Evolutionary conservation across 2,797 vertebrate species (phyloP).

Genomic region (Coreius guichenoti): DNA sequence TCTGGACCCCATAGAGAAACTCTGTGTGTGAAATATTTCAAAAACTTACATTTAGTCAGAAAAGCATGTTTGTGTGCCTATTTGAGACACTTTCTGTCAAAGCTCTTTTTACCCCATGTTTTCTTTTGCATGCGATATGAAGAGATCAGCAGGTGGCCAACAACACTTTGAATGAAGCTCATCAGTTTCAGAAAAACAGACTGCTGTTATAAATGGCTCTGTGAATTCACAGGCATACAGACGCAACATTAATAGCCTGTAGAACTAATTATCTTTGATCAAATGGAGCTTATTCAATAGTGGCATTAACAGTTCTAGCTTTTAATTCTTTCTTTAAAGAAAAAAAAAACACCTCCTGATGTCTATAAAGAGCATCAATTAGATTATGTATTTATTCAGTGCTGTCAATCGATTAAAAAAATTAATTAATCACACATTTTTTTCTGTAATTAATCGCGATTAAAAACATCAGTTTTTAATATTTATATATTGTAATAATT

Average conservation of each 20-base stretch:
- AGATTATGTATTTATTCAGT: background rate
- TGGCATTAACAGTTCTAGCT: background rate
- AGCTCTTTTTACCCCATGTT: constrained; percentile 3
- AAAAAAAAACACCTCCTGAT: background rate
- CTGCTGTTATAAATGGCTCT: constrained; percentile 9
- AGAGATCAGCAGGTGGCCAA: constrained; percentile 33
- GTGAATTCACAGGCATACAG: background rate
- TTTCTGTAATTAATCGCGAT: too few relatives aligned
- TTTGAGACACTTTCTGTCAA: constrained; percentile 26
- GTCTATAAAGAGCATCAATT: background rate
- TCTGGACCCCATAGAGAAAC: background rate
- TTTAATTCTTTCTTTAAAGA: background rate
- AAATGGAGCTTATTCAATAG: background rate
- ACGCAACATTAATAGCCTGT: background rate
- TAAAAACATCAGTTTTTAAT: too few relatives aligned
- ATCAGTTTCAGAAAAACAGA: constrained; percentile 15
- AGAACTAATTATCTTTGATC: constrained; percentile 5
- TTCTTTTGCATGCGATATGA: constrained; percentile 6
- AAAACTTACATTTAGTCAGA: background rate
- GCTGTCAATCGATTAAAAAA: too few relatives aligned
- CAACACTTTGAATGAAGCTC: background rate
- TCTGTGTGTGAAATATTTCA: background rate
- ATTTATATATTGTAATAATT: too few relatives aligned
- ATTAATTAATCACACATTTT: too few relatives aligned
- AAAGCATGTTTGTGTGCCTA: constrained; percentile 15